Conservation (phyloP, 2,888 invertebrate genomes). For the Metellina segmentata region DNA sequence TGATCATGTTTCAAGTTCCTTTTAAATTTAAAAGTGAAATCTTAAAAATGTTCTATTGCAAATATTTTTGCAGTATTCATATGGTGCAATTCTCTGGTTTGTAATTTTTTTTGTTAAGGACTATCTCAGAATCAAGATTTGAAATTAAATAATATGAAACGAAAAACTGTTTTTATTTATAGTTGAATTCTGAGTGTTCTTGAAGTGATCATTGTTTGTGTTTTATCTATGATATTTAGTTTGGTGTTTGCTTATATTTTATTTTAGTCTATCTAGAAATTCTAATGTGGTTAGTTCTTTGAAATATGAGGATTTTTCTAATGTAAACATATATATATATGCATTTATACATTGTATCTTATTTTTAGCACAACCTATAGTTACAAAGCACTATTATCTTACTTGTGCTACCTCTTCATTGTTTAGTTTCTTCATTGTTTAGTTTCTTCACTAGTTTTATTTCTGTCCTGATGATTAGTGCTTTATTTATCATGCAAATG, state of each 20-base stretch:
- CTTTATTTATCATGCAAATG: not conserved
- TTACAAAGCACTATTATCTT: not conserved
- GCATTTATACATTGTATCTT: not conserved
- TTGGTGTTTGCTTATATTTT: conserved; percentile 1
- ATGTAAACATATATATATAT: not conserved
- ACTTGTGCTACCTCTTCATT: not conserved
- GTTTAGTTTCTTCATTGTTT: not conserved
- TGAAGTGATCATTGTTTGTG: not conserved
- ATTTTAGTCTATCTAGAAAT: not conserved
- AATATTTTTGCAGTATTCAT: no score
- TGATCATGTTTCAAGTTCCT: no score
- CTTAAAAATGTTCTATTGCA: no score
- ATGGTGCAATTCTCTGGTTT: no score
- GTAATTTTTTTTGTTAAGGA: no score
- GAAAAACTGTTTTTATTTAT: not conserved
- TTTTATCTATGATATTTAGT: not conserved
- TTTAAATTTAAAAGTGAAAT: no score
- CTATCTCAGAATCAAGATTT: not conserved
- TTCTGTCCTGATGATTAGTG: not conserved
- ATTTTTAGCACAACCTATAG: not conserved
- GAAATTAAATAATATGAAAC: not conserved
- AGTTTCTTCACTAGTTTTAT: not conserved
- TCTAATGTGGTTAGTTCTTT: not conserved
- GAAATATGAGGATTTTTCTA: not conserved
- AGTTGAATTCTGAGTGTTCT: not conserved